Evolutionary conservation across 1,140 invertebrate species (phyloP), one percentile per base, ranked within the genome.

Genomic region (Drosophila nebulosa): DNA sequence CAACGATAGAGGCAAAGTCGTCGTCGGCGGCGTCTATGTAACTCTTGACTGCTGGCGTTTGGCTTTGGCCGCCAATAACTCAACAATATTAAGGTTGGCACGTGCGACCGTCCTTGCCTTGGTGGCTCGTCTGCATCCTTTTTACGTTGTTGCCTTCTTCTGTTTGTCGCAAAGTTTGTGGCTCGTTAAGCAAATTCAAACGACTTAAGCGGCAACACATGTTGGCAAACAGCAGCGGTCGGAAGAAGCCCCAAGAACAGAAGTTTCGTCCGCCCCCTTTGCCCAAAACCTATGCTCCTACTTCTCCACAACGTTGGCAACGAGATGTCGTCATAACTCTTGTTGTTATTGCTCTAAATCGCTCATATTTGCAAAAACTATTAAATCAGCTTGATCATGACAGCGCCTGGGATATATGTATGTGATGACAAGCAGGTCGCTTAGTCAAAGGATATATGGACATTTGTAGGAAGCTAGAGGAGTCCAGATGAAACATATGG

Each of bases 121-220:
- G 66, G 27, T 52, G 46, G 26, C 58, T 62, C 32, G 26, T 35
- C 21, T 22, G 52, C 42, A 36, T 59, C 51, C 69, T 73, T 74
- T 71, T 42, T 51, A 42, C 63, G 18, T 7, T 62, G 35, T 60
- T 66, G 57, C 64, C 72, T 50, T 67, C 36, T 27, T 36, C 71
- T 69, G 83, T 81, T 88, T 86, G 81, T 86, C 78, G 78, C 81
- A 86, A 85, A 88, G 74, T 86, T 88, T 86, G 81, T 86, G 81
- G 83, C 83, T 86, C 83, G 83, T 86, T 86, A 88, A 86, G 79
- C 83, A 86, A 88, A 86, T 86, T 88, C 83, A 88, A 86, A 88
- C 81, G 81, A 88, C 83, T 88, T 88, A 88, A 88, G 74, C 74
- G 83, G 83, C 83, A 88, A 88, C 81, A 86, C 81, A 86, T 86